Base-by-base conservation (phyloP, 2,797 vertebrate genomes). In the Chelonia mydas region DNA sequence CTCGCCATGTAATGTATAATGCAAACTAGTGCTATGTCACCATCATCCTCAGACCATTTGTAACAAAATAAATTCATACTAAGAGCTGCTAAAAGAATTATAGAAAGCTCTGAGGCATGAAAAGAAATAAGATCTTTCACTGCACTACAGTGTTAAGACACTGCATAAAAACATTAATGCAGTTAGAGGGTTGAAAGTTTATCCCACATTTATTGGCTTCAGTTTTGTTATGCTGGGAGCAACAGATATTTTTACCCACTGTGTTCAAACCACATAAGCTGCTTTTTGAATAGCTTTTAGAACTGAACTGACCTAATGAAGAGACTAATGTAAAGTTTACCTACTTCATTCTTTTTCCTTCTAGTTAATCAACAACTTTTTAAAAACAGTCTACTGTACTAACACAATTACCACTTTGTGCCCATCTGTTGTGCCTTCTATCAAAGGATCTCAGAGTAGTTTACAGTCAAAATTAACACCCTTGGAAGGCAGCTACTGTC, bases 231-330 rank as follows among this genome's bases (percentile, higher is more conserved):
- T 51, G 57, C 54, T 82, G 89, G 90, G 10, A 90, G 37, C 25
- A 77, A 94, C 31, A 95, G 74, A 80, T 86, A 96, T 93, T 95
- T 84, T 7, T 47, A 33, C 21, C 41, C 89, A 89, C 72, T 3
- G 11, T 37, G 54, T 92, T 96, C 80, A 81, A 94, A 90, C 84
- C 86, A 90, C 83, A 94, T 5, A 5, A 1, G 8, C 17, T 88
- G 54, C 50, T 76, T 68, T 65, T 86, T 74, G 13, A 21, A 72
- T 86, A 95, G 87, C 33, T 92, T 37, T 25, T 76, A 81, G 91
- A 82, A 97, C 86, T 81, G 86, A 78, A 82, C 16, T 81, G 94
- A 47, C 7, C 76, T 47, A 45, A 47, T 94, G 74, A 93, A 78
- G 90, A 91, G 57, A 53, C 23, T 93, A 15, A 51, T 59, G 23